A percentile compares a stretch with the other conserved stretches of the same genome.
Conservation (phyloP, 2,113 vertebrate species). For the Mormyrus lacerda region DNA sequence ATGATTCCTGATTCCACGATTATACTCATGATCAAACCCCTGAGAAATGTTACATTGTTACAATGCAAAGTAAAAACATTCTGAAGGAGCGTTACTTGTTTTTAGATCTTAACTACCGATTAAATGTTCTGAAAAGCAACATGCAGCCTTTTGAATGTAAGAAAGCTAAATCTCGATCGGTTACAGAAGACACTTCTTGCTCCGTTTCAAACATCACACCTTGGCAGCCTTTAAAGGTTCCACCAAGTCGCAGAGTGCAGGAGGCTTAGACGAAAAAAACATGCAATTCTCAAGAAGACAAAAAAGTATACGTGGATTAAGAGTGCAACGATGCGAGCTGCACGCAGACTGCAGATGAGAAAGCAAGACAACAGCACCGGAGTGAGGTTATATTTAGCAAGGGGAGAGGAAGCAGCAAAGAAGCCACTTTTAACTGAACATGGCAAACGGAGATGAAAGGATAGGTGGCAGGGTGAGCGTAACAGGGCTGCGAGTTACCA, state of each 20-base stretch:
- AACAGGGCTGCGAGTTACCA: conserved; percentile 54
- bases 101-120: background rate
- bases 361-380: background rate
- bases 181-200: background rate
- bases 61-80: background rate
- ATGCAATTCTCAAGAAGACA: background rate
- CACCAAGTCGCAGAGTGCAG: background rate
- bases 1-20: background rate
- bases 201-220: background rate
- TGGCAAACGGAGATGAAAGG: conserved; percentile 66
- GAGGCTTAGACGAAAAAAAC: conserved; percentile 38
- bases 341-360: conserved; percentile 1
- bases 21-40: background rate
- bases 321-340: conserved; percentile 4
- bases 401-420: conserved; percentile 60
- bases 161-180: background rate
- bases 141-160: background rate
- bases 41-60: background rate
- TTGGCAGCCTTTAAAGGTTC: background rate
- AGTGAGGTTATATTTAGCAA: conserved; percentile 62
- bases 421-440: conserved; percentile 73
- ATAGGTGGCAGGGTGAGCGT: conserved; percentile 60
- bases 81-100: background rate
- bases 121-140: background rate
- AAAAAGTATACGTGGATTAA: background rate